Percentiles rank a stretch among this genome's conserved stretches.
phyloP scores from a whole-genome alignment of 2,797 vertebrate genomes.

The Adelosebastes latens region DNA sequence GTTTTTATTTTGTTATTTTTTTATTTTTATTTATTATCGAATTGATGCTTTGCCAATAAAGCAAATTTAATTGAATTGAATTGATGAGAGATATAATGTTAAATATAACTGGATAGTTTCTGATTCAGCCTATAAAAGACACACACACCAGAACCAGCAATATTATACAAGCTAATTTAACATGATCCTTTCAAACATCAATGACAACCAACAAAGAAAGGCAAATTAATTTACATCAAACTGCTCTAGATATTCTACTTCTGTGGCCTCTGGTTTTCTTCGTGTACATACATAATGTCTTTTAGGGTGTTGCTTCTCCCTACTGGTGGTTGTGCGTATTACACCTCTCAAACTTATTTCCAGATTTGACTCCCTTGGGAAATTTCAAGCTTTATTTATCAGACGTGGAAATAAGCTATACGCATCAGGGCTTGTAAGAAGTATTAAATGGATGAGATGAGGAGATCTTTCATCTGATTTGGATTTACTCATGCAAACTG shows the following conservation, averaged over 20 bases:
- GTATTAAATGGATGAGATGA: neutral
- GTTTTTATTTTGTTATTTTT: too few species aligned
- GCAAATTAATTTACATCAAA: rapidly evolving
- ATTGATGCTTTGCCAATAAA: too few species aligned
- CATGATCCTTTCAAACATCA: neutral
- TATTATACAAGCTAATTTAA: neutral
- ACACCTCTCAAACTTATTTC: neutral
- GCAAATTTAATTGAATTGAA: too few species aligned
- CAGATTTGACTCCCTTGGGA: neutral
- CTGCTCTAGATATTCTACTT: slow-evolving; percentile 42
- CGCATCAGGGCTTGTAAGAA: neutral
- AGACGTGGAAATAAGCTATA: neutral
- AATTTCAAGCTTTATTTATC: slow-evolving; percentile 8
- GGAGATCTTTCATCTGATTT: slow-evolving; percentile 14
- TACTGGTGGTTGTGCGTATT: neutral
- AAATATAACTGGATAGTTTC: too few species aligned
- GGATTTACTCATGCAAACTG: neutral
- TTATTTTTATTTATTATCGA: too few species aligned
- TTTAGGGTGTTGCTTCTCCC: neutral
- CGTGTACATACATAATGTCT: neutral
- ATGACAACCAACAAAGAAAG: neutral
- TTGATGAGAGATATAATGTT: neutral
- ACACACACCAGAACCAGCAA: neutral
- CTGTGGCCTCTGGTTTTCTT: slow-evolving; percentile 53
- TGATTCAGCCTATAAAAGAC: neutral